Base-by-base conservation (phyloP, 2,797 vertebrate species). In the Threskiornis aethiopicus region DNA sequence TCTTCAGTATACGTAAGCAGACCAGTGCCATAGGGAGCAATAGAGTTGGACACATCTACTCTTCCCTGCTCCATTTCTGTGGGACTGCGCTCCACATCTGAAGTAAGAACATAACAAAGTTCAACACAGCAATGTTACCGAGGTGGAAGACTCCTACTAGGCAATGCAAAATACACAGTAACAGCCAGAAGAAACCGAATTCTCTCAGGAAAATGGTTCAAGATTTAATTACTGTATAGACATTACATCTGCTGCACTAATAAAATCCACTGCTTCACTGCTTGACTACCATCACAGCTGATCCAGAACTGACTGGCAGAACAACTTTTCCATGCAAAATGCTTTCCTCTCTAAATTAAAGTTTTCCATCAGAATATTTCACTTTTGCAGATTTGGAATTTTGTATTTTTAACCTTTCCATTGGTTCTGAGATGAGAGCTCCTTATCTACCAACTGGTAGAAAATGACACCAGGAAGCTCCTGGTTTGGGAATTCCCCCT, bases 1-100 rank as follows among this genome's bases (percentile, higher is more conserved):
- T 97, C 94, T 13, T 98, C 93, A 2, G 96, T 97, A 61, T 99
- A 99, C 0, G 98, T 98, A 52, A 99, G 93, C 49, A 98, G 96
- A 18, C 93, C 92, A 13, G 98, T 98, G 72, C 85, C 79, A 41
- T 98, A 99, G 11, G 99, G 98, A 37, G 97, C 98, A 29, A 49
- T 4, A n/a, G 37, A 69, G 55, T 41, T 95, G 37, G 79, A 97
- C 46, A 99, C 98, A 1, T 99, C 97, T 31, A 98, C 95, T 59
- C 97, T 83, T 58, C 99, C 98, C 1, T 97, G 97, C 10, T 96
- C 96, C 77, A 98, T 93, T 84, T 99, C 98, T 51, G 89, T 6
- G 0, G 96, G 94, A 49, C 89, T 61, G 35, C 98, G 97, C 21
- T 65, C 85, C 76, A 98, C 89, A 77, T 96, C 97, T 96, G 93